These are phyloP conservation scores for Pristiophorus japonicus DNA, from an alignment of 2,113 vertebrate genomes.

Conservation along the genomic window DNA sequence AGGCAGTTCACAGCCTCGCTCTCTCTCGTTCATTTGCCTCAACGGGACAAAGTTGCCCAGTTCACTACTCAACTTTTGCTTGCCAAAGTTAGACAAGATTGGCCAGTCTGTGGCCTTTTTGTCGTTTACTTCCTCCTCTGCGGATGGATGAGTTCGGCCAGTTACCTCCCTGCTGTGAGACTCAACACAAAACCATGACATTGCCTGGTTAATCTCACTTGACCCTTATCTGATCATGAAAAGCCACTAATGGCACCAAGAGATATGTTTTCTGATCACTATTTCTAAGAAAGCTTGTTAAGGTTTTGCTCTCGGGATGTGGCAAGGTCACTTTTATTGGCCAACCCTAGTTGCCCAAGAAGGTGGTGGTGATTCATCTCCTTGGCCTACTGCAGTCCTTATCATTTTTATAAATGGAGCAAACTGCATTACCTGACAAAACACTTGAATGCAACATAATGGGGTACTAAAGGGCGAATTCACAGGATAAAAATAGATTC, in stretches of 20 bases:
- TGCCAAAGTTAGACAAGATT: background rate
- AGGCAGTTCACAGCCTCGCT: background rate
- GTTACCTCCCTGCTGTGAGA: background rate
- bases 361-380: background rate
- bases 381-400: no score
- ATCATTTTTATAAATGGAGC: no score
- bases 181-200: background rate
- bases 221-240: background rate
- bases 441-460: no score
- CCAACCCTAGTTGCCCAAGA: background rate
- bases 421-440: no score
- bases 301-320: background rate
- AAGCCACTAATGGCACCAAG: background rate
- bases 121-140: no score
- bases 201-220: background rate
- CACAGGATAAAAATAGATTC: no score
- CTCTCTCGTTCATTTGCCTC: background rate
- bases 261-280: background rate
- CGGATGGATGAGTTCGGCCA: background rate
- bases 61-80: background rate
- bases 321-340: background rate
- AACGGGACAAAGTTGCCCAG: background rate
- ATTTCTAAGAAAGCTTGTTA: background rate
- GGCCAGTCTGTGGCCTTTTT: background rate
- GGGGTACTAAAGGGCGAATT: no score